These are phyloP conservation scores for Listronotus bonariensis DNA, from an alignment of 1,140 invertebrate species.

Conservation along the genomic window DNA sequence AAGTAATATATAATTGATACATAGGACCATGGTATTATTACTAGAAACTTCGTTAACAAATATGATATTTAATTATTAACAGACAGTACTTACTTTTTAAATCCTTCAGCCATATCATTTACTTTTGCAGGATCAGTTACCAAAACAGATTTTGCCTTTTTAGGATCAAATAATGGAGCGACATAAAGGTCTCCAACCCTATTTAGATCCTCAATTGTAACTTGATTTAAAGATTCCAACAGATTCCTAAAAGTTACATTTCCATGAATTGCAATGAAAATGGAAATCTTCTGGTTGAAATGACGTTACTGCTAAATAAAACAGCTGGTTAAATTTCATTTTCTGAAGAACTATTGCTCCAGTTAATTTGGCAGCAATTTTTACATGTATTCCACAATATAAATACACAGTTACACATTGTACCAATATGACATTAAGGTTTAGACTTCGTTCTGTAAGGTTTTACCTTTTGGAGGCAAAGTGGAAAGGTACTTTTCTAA, in stretches of 20 bases:
- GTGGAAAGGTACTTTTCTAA: too few species aligned
- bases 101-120: constrained; percentile 65
- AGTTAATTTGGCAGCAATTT: too few species aligned
- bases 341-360: too few species aligned
- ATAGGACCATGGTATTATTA: constrained; percentile 6
- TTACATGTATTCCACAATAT: too few species aligned
- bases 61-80: background rate
- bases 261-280: background rate
- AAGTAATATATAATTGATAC: too few species aligned
- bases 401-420: too few species aligned
- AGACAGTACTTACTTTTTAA: constrained; percentile 65
- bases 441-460: too few species aligned
- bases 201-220: constrained; percentile 68
- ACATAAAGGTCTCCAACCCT: constrained; percentile 73
- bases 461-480: too few species aligned
- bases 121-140: constrained; percentile 80
- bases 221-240: constrained; percentile 61
- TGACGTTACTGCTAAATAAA: too few species aligned
- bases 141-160: constrained; percentile 65
- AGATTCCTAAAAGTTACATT: constrained; percentile 35
- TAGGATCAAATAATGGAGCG: constrained; percentile 66
- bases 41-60: background rate
- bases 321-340: too few species aligned
- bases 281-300: background rate
- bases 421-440: too few species aligned